Evolutionary conservation across 2,797 vertebrate species (phyloP).

Genomic region (Glossophaga mutica): DNA sequence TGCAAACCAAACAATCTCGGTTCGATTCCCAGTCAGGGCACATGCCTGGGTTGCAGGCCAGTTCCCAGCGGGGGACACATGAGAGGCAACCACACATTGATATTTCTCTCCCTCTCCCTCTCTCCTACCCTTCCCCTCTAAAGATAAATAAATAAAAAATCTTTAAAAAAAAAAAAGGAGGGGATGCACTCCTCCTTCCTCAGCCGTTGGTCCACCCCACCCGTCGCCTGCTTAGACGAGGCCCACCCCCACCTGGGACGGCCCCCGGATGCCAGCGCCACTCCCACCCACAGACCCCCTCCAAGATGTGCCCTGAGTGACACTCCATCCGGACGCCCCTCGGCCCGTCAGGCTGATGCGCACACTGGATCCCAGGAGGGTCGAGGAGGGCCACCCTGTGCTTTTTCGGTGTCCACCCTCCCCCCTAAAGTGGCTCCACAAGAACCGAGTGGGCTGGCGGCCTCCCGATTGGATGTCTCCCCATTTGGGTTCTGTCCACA

Average conservation of each 20-base stretch:
- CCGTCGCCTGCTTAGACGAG: background rate
- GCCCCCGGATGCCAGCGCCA: accelerated
- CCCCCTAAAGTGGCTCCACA: accelerated
- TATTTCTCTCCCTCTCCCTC: too few relatives aligned
- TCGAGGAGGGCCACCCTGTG: accelerated
- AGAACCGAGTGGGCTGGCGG: accelerated
- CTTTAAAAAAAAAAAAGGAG: too few relatives aligned
- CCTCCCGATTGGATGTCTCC: background rate
- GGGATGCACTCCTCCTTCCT: background rate
- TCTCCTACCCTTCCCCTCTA: too few relatives aligned
- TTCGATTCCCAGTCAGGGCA: too few relatives aligned
- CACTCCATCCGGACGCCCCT: accelerated
- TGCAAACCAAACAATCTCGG: too few relatives aligned
- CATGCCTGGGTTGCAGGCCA: too few relatives aligned
- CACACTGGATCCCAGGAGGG: accelerated
- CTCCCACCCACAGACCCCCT: accelerated
- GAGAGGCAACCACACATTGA: too few relatives aligned
- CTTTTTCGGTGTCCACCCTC: accelerated
- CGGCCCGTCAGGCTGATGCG: accelerated
- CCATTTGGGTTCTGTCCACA: accelerated
- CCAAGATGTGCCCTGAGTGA: accelerated
- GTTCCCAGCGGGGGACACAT: too few relatives aligned
- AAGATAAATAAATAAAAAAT: too few relatives aligned
- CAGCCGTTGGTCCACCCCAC: accelerated
- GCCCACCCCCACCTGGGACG: accelerated